Evolutionary conservation across 2,113 vertebrate genomes (phyloP).

Genomic region (Anoura caudifer): DNA sequence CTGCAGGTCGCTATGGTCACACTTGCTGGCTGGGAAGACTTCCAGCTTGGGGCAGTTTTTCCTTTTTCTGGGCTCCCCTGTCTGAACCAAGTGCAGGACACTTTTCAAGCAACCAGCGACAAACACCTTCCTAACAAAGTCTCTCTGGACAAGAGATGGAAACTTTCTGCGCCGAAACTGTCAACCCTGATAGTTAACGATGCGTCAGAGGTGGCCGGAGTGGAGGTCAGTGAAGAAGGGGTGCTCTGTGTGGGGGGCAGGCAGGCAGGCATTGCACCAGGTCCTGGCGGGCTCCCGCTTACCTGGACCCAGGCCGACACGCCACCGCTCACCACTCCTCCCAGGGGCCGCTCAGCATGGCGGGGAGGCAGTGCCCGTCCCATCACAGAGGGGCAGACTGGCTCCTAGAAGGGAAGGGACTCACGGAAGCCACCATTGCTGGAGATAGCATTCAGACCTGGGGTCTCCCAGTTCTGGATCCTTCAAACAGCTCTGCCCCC

Average conservation of each 20-base stretch:
- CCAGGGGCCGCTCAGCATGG: neutral
- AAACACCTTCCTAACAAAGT: neutral
- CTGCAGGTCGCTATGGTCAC: neutral
- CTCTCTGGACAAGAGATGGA: neutral
- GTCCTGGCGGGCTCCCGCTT: neutral
- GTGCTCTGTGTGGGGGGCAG: accelerated
- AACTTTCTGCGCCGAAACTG: neutral
- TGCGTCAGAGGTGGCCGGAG: accelerated
- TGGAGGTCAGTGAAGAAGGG: accelerated
- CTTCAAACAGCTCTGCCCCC: accelerated
- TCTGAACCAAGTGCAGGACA: neutral
- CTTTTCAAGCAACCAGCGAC: neutral
- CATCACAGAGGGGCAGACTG: accelerated
- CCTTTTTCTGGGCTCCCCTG: neutral
- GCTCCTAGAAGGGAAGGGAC: neutral
- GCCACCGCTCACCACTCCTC: accelerated
- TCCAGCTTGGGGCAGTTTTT: neutral
- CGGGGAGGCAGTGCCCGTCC: accelerated
- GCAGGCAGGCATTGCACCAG: accelerated
- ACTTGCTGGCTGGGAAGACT: accelerated
- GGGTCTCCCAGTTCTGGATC: accelerated
- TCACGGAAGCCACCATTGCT: accelerated
- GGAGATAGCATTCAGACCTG: accelerated
- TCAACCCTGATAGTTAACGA: neutral
- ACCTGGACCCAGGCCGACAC: accelerated